Evolutionary conservation across 2,888 invertebrate genomes (phyloP).

Genomic region (Eumerus sabulonum): DNA sequence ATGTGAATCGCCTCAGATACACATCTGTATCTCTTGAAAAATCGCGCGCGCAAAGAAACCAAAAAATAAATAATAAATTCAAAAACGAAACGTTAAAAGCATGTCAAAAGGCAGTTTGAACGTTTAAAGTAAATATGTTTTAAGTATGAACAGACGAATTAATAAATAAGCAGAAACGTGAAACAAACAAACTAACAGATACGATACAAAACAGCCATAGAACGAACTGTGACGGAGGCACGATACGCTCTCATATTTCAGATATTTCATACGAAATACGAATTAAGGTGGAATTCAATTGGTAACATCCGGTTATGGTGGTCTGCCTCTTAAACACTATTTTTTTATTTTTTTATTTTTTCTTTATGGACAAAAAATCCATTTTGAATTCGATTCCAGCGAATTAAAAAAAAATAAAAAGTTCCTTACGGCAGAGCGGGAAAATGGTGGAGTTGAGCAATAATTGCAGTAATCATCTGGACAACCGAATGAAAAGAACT

Average conservation of each 20-base stretch:
- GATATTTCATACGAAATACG: constrained; percentile 54
- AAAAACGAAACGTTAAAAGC: too few species aligned
- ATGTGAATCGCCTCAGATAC: too few species aligned
- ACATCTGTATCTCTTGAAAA: too few species aligned
- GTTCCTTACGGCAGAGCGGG: constrained; percentile 13
- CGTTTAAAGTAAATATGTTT: not conserved
- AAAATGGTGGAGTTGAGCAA: constrained; percentile 18
- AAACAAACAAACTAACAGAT: constrained; percentile 21
- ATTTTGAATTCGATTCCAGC: constrained; percentile 42
- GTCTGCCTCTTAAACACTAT: constrained; percentile 38
- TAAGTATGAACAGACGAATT: constrained; percentile 36
- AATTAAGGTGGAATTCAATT: constrained; percentile 68
- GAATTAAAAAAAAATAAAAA: constrained; percentile 30
- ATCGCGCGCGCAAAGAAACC: too few species aligned
- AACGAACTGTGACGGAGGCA: not conserved
- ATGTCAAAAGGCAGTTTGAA: too few species aligned
- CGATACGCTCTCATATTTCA: constrained; percentile 46
- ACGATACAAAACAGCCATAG: not conserved
- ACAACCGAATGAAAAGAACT: constrained; percentile 35
- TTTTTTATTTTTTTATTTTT: constrained; percentile 34
- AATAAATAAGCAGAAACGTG: constrained; percentile 18
- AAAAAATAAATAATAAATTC: too few species aligned
- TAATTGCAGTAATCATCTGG: constrained; percentile 58
- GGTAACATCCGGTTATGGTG: constrained; percentile 64
- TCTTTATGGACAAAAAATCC: constrained; percentile 25